Evolutionary conservation across 2,888 invertebrate genomes (phyloP).

Genomic region (Alcis repandata): DNA sequence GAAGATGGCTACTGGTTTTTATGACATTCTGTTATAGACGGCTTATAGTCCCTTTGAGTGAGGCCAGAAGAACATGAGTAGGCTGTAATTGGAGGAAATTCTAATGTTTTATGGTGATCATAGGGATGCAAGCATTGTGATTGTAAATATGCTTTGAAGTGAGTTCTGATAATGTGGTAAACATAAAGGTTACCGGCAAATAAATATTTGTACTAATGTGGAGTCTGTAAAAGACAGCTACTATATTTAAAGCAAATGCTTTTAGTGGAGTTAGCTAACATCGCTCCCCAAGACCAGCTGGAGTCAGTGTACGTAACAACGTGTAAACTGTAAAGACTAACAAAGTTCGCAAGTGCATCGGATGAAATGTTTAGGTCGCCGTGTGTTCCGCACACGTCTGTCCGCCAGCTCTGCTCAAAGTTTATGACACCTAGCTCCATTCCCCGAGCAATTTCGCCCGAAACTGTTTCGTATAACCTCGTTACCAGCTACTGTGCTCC

Average conservation of each 20-base stretch:
- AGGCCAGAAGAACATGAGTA: neutral
- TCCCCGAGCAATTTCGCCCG: constrained; percentile 76
- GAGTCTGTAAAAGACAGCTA: neutral
- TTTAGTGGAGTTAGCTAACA: constrained; percentile 2
- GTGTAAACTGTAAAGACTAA: constrained; percentile 56
- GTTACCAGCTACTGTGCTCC: constrained; percentile 74
- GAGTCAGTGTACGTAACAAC: constrained; percentile 44
- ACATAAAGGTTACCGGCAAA: too few species aligned
- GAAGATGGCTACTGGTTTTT: constrained; percentile 9
- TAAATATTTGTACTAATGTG: too few species aligned
- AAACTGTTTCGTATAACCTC: constrained; percentile 81
- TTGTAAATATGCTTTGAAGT: too few species aligned
- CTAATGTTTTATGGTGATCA: neutral
- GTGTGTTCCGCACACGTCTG: constrained; percentile 76
- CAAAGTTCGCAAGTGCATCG: constrained; percentile 63
- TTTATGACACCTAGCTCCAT: constrained; percentile 81
- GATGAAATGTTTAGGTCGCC: constrained; percentile 66
- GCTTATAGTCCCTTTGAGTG: constrained; percentile 8
- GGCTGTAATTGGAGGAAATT: neutral
- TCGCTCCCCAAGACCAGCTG: constrained; percentile 12
- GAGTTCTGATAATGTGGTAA: too few species aligned
- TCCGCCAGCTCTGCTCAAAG: constrained; percentile 74
- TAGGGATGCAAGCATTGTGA: neutral
- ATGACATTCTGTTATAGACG: constrained; percentile 3
- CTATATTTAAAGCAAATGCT: neutral